A percentile compares a stretch with the other conserved stretches of the same genome.
Evolutionary conservation across 2,113 vertebrate species (phyloP).

Genomic region (Caranx melampygus): DNA sequence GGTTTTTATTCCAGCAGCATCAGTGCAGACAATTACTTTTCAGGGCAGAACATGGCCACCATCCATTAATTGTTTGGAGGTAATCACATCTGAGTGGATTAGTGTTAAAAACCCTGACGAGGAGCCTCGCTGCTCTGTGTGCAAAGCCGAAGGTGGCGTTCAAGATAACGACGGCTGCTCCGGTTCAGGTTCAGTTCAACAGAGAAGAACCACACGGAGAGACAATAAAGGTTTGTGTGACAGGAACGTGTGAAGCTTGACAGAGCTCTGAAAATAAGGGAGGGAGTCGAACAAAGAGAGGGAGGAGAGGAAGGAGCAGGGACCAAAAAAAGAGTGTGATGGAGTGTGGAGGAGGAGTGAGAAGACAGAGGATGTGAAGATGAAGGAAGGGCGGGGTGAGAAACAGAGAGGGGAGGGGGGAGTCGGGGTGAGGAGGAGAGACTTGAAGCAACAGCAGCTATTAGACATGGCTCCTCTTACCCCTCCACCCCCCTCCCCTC

Average conservation of each 20-base stretch:
- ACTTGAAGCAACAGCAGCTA: background rate
- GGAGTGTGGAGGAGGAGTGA: conserved; percentile 33
- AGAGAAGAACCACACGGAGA: background rate
- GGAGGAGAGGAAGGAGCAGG: conserved; percentile 3
- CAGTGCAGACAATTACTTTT: background rate
- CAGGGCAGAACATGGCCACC: background rate
- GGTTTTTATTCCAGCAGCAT: background rate
- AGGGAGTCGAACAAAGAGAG: background rate
- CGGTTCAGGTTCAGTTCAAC: background rate
- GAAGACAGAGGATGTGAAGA: conserved; percentile 16
- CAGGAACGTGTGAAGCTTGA: conserved; percentile 13
- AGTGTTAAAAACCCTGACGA: background rate
- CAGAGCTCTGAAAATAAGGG: background rate
- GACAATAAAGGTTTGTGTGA: conserved; percentile 6
- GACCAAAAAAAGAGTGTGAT: conserved; percentile 18
- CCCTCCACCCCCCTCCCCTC: background rate
- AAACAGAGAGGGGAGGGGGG: background rate
- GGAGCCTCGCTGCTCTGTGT: background rate
- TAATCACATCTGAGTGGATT: background rate
- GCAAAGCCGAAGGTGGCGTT: background rate
- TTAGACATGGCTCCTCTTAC: background rate
- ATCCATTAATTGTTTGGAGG: background rate
- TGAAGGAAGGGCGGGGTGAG: conserved; percentile 1
- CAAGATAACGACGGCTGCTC: background rate
- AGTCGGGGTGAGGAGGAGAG: background rate